Evolutionary conservation across 2,888 invertebrate genomes (phyloP).

Genomic region (Eristalinus sepulchralis): DNA sequence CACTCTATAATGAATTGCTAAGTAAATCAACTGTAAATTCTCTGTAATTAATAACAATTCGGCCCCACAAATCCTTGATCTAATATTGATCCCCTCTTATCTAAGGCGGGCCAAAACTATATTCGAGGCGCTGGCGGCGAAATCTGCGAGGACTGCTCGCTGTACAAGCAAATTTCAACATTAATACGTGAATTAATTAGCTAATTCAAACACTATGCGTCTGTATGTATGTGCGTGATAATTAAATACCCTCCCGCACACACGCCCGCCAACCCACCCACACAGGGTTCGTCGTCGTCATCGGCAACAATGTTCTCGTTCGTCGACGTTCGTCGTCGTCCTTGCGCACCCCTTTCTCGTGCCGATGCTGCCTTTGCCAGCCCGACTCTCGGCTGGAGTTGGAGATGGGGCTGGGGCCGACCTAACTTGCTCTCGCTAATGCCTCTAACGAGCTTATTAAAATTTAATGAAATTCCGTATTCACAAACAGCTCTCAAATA

Average conservation of each 20-base stretch:
- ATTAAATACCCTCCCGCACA: slow-evolving; percentile 54
- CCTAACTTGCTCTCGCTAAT: slow-evolving; percentile 65
- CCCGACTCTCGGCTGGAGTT: not conserved
- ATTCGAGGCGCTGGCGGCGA: slow-evolving; percentile 62
- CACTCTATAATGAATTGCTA: slow-evolving; percentile 21
- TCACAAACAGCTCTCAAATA: slow-evolving; percentile 71
- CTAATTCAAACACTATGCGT: slow-evolving; percentile 69
- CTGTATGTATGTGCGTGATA: slow-evolving; percentile 54
- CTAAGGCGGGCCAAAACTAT: slow-evolving; percentile 34
- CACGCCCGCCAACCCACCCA: not conserved
- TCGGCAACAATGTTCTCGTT: not conserved
- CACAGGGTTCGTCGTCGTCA: not conserved
- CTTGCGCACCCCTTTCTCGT: slow-evolving; percentile 27
- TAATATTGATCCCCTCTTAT: slow-evolving; percentile 56
- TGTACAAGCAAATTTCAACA: slow-evolving; percentile 62
- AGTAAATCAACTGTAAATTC: slow-evolving; percentile 58
- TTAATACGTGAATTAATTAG: slow-evolving; percentile 70
- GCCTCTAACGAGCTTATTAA: slow-evolving; percentile 71
- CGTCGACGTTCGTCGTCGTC: slow-evolving; percentile 18
- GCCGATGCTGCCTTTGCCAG: not conserved
- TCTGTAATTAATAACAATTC: slow-evolving; percentile 55
- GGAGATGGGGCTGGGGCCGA: not conserved
- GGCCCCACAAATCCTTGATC: slow-evolving; percentile 39
- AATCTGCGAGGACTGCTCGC: slow-evolving; percentile 53
- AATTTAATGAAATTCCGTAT: slow-evolving; percentile 71